Percentiles rank a stretch among this genome's conserved stretches.
These are phyloP conservation scores for Canis aureus DNA, from an alignment of 2,113 vertebrate species.

Conservation along the genomic window DNA sequence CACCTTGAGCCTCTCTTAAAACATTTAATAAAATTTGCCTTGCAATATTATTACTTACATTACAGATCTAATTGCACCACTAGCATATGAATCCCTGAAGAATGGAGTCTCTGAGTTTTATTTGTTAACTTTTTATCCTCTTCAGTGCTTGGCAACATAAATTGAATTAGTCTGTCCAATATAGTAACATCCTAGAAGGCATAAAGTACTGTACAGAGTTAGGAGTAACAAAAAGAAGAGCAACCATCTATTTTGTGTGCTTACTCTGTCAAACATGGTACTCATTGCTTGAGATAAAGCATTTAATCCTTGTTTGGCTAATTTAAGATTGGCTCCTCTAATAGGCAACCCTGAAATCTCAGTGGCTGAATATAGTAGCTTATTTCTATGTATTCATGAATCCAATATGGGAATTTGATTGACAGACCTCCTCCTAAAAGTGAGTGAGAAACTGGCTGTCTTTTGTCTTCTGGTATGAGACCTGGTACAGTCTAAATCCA, in stretches of 20 bases:
- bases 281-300: neutral
- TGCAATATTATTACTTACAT: constrained; percentile 32
- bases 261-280: neutral
- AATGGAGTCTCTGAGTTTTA: neutral
- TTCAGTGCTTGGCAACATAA: neutral
- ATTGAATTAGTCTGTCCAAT: neutral
- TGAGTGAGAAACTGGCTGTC: neutral
- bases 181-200: neutral
- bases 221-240: neutral
- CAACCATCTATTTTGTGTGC: neutral
- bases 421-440: neutral
- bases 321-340: neutral
- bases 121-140: neutral
- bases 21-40: constrained; percentile 28
- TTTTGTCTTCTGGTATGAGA: neutral
- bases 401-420: neutral
- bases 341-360: neutral
- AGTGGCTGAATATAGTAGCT: neutral
- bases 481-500: neutral
- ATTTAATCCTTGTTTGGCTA: neutral
- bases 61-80: neutral
- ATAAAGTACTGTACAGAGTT: neutral
- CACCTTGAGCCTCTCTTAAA: neutral
- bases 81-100: neutral
- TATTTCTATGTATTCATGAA: neutral